Base-by-base conservation (phyloP, 2,797 vertebrate genomes). In the Smutsia gigantea region DNA sequence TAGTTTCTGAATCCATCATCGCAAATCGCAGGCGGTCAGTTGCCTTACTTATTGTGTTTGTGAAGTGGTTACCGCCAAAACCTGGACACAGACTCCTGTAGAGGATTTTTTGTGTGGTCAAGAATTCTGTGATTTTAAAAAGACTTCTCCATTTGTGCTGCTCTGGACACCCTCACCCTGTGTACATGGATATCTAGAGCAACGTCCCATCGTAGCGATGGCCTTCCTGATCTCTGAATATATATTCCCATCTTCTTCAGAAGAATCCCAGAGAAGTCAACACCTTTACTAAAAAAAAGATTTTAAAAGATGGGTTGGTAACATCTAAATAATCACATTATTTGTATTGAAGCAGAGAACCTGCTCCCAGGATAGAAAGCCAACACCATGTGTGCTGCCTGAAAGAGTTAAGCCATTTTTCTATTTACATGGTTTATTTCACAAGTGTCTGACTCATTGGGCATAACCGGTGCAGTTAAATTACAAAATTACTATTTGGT, bases 401-500 rank as follows among this genome's bases (percentile, higher is more conserved):
- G 97, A 98, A 98, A 98, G 98, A 98, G 98, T 98, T 98, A 98
- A 99, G 74, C 96, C 97, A 92, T 98, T 98, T 98, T 98, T 98
- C 98, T 98, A 98, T 98, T 99, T 98, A 98, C 98, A 98, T 98
- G 98, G 98, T 98, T 98, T 98, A 98, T 98, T 99, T 99, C 98
- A 97, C 98, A 98, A 98, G 95, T 97, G 94, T 98, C 98, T 98
- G 97, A 98, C 96, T 99, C 99, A 98, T 98, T 98, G 98, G 98
- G 98, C 98, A 98, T 98, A 99, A 98, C 98, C 98, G 98, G 98
- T 98, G 98, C 96, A 98, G 98, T 99, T 98, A 98, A 98, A 99
- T 99, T 98, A 98, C 98, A 98, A 98, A 99, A 98, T 98, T 98
- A 98, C 98, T 98, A 98, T 98, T 98, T 98, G 98, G 98, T 98